These are phyloP conservation scores for Euzetes globulus DNA, from an alignment of 2,888 invertebrate genomes.

Conservation along the genomic window DNA sequence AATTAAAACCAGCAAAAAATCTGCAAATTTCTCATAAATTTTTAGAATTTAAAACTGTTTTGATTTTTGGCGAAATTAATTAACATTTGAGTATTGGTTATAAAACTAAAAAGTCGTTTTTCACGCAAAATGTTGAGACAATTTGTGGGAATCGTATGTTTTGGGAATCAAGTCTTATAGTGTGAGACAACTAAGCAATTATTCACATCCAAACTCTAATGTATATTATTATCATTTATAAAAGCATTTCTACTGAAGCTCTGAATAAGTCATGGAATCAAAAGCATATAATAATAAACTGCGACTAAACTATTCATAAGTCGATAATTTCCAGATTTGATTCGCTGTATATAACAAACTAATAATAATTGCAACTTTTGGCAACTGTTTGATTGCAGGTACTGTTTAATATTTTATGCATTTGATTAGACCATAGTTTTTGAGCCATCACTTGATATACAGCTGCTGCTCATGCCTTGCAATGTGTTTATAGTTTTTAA, in stretches of 20 bases:
- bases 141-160: neutral
- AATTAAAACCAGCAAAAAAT: too few relatives aligned
- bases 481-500: neutral
- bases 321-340: neutral
- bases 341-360: neutral
- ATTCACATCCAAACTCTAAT: constrained; percentile 5
- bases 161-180: neutral
- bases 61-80: too few relatives aligned
- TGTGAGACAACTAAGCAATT: constrained; percentile 15
- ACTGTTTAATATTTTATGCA: neutral
- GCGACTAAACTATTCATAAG: neutral
- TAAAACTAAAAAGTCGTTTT: neutral
- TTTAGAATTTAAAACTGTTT: too few relatives aligned
- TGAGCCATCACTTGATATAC: neutral
- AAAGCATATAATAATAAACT: neutral
- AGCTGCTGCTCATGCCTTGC: neutral
- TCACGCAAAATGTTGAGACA: neutral
- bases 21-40: too few relatives aligned
- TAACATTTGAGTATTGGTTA: neutral
- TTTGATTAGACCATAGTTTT: neutral
- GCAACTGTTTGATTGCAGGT: neutral
- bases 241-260: neutral
- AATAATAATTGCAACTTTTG: neutral
- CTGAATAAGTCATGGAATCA: neutral
- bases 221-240: constrained; percentile 12